These are phyloP conservation scores for Perithous albicinctus DNA, from an alignment of 2,888 invertebrate species.

Conservation along the genomic window DNA sequence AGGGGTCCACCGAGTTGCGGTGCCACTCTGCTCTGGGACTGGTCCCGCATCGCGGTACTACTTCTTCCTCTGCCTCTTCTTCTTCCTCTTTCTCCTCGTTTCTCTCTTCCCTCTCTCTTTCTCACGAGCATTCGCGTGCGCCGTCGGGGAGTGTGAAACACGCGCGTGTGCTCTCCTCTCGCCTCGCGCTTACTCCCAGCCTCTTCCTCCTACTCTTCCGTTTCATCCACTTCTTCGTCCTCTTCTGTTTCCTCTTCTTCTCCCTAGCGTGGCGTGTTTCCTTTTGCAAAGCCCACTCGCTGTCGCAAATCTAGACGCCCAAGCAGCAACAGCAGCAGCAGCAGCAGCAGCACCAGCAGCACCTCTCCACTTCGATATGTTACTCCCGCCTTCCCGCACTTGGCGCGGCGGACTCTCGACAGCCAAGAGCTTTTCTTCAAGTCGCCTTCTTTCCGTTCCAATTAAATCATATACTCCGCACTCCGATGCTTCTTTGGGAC, in stretches of 20 bases:
- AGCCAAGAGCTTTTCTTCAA: conserved; percentile 33
- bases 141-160: conserved; percentile 41
- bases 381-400: neutral
- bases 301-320: neutral
- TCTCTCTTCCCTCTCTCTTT: conserved; percentile 22
- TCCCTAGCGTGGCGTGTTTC: conserved; percentile 21
- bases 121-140: neutral
- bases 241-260: conserved; percentile 35
- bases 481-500: neutral
- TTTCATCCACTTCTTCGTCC: conserved; percentile 12
- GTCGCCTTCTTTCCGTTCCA: conserved; percentile 25
- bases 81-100: conserved; percentile 39
- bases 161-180: conserved; percentile 45
- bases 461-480: conserved; percentile 38
- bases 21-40: conserved; percentile 58
- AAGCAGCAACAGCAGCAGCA: too few species aligned
- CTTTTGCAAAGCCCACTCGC: neutral
- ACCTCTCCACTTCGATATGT: conserved; percentile 3
- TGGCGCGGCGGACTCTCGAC: conserved; percentile 7
- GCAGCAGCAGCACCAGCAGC: too few species aligned
- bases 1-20: conserved; percentile 69
- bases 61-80: conserved; percentile 59
- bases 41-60: conserved; percentile 57
- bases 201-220: conserved; percentile 43
- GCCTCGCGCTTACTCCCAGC: conserved; percentile 38